Conservation (phyloP, 1,140 invertebrate species). For the Pogonomyrmex californicus region DNA sequence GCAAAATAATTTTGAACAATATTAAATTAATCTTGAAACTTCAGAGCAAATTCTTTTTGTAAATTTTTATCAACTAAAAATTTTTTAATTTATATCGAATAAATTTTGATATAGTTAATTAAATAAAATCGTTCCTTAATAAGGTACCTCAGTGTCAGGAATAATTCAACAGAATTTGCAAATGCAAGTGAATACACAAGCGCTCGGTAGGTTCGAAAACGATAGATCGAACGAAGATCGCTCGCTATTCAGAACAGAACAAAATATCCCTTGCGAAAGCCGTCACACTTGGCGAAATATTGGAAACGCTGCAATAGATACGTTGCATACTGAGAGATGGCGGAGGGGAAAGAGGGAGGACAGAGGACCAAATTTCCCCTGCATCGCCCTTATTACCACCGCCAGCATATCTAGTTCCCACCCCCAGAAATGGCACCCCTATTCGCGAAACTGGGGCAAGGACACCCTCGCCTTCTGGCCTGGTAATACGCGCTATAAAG, state of each 20-base stretch:
- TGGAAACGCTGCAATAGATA: not conserved
- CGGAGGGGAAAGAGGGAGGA: not conserved
- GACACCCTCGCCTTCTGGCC: conserved; percentile 73
- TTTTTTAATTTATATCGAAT: not conserved
- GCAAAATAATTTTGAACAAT: not conserved
- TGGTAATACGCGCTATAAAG: conserved; percentile 54
- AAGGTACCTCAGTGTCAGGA: not conserved
- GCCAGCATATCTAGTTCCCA: conserved; percentile 47
- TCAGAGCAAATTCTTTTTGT: not conserved
- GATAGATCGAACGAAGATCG: not conserved
- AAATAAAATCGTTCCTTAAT: not conserved
- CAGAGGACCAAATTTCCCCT: conserved; percentile 65
- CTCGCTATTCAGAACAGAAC: not conserved
- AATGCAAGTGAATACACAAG: not conserved
- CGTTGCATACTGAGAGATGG: not conserved
- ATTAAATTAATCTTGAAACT: not conserved
- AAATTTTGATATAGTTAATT: not conserved
- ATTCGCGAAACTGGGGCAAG: conserved; percentile 79
- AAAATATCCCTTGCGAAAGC: conserved; percentile 31
- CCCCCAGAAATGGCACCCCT: conserved; percentile 35
- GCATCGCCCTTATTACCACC: conserved; percentile 63
- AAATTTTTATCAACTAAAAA: not conserved
- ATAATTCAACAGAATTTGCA: not conserved
- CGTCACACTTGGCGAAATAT: conserved; percentile 30
- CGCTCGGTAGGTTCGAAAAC: not conserved